A percentile compares a stretch with the other conserved stretches of the same genome.
phyloP scores from a whole-genome alignment of 2,113 vertebrate genomes.

The Porphyrio hochstetteri region DNA sequence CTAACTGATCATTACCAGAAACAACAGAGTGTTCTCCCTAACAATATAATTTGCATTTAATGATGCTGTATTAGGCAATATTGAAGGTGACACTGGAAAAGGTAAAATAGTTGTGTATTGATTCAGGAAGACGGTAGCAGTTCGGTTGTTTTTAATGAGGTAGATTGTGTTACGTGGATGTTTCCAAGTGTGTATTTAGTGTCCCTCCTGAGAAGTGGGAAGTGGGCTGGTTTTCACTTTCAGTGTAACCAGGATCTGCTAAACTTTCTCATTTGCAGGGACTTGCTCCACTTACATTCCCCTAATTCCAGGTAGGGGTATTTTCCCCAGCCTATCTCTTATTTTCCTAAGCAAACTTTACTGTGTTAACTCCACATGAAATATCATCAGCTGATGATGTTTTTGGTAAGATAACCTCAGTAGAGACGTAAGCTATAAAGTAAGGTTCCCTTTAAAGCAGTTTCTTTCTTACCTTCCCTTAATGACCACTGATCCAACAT shows the following conservation, averaged over 20 bases:
- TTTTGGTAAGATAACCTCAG: not conserved
- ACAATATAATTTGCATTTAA: conserved; percentile 14
- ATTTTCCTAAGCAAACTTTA: not conserved
- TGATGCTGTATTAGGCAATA: not conserved
- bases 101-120: not conserved
- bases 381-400: not conserved
- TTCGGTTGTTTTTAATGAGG: not conserved
- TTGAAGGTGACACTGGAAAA: not conserved
- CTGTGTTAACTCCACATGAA: not conserved
- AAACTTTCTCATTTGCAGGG: not conserved
- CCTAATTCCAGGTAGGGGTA: not conserved
- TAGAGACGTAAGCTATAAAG: not conserved
- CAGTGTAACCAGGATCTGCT: not conserved
- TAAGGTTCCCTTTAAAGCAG: not conserved
- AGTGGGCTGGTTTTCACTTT: not conserved
- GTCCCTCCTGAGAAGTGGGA: not conserved
- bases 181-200: not conserved
- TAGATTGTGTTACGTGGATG: not conserved
- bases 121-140: not conserved
- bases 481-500: not conserved
- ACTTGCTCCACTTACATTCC: not conserved
- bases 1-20: not conserved
- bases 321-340: not conserved
- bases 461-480: not conserved
- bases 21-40: not conserved